Conservation (phyloP, 2,888 invertebrate species). For the Metallyticus violacea region DNA sequence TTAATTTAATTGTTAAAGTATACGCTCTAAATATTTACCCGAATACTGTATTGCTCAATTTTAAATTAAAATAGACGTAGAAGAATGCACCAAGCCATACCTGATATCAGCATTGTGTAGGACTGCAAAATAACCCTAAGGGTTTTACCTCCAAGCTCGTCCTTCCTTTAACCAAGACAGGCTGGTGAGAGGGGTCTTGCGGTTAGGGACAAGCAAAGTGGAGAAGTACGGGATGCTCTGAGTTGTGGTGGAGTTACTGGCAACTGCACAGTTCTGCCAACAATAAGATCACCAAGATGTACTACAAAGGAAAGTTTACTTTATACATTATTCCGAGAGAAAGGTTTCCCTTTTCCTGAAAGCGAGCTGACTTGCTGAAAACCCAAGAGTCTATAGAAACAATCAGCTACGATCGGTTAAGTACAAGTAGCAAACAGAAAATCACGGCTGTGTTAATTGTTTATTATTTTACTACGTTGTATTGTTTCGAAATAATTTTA, state of each 20-base stretch:
- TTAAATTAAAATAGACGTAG: too few species aligned
- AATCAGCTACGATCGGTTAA: too few species aligned
- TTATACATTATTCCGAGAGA: not conserved
- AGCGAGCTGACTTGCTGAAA: too few species aligned
- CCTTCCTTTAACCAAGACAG: not conserved
- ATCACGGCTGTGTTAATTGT: too few species aligned
- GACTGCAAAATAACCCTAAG: not conserved
- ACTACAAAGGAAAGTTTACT: not conserved
- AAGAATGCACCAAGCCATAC: not conserved
- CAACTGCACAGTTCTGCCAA: not conserved
- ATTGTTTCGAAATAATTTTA: too few species aligned
- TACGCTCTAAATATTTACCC: too few species aligned
- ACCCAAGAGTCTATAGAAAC: too few species aligned
- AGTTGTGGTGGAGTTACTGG: not conserved
- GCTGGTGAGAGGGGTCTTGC: too few species aligned
- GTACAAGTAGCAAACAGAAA: too few species aligned
- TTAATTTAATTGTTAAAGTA: too few species aligned
- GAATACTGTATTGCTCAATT: too few species aligned
- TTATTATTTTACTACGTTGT: too few species aligned
- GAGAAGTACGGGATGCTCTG: not conserved
- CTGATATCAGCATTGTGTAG: not conserved
- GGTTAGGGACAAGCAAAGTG: not conserved
- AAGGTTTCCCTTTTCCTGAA: not conserved
- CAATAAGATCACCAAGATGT: not conserved
- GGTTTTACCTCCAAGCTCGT: not conserved